Conservation (phyloP, 2,113 vertebrate species). For the Ceyx cyanopectus region DNA sequence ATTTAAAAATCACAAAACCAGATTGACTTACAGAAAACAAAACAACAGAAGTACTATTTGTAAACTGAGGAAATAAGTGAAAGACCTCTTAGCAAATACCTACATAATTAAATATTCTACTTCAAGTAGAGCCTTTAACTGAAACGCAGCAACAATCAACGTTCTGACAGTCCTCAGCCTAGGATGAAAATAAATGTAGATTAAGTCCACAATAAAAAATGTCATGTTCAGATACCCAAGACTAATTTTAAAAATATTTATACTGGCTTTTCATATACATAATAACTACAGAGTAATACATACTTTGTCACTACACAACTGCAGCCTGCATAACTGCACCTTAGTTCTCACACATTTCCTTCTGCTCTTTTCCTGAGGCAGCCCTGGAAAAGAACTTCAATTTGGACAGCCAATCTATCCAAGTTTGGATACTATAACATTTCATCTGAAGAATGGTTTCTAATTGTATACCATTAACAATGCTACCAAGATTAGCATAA, state of each 20-base stretch:
- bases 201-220: neutral
- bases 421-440: neutral
- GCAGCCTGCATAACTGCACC: neutral
- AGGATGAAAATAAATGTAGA: neutral
- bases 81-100: neutral
- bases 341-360: neutral
- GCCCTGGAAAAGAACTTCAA: neutral
- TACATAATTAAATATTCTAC: neutral
- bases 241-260: neutral
- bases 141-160: neutral
- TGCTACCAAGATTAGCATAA: slow-evolving; percentile 10
- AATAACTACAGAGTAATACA: neutral
- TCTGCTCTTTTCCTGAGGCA: neutral
- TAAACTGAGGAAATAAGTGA: neutral
- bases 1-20: neutral
- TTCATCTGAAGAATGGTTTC: slow-evolving; percentile 14
- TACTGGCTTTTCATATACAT: neutral
- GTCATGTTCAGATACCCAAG: neutral
- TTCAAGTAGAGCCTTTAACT: neutral
- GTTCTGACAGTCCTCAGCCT: neutral
- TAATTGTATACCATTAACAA: slow-evolving; percentile 3
- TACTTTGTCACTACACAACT: neutral
- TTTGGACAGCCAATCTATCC: neutral
- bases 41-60: neutral
- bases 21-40: neutral